A percentile compares a stretch with the other conserved stretches of the same genome.
These are phyloP conservation scores for Dicaeum eximium DNA, from an alignment of 2,113 vertebrate species.

Conservation along the genomic window DNA sequence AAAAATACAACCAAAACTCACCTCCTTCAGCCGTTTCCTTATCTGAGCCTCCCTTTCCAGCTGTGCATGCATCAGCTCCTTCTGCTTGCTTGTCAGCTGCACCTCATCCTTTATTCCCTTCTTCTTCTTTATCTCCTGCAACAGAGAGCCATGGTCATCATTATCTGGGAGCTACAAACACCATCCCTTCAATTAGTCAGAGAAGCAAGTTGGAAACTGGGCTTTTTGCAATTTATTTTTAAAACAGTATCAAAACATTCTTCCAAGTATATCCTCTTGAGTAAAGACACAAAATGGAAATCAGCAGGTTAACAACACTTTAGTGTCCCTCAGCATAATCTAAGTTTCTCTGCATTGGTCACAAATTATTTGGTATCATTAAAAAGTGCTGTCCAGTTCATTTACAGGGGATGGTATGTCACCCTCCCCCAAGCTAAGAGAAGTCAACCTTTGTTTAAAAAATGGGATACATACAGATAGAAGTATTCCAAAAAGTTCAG, in stretches of 20 bases:
- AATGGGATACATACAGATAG: neutral
- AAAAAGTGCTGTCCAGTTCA: neutral
- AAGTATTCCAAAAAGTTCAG: neutral
- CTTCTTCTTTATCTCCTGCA: constrained; percentile 95
- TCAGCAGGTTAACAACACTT: neutral
- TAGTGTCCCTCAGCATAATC: neutral
- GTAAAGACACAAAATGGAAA: neutral
- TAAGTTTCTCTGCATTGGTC: neutral
- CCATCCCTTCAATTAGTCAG: neutral
- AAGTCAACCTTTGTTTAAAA: neutral
- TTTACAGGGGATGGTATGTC: neutral
- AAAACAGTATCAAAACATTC: neutral
- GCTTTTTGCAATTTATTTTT: neutral
- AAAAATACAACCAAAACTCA: neutral
- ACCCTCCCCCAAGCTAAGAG: neutral
- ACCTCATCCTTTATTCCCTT: constrained; percentile 96
- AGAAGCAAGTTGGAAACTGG: neutral
- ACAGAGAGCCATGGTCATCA: neutral
- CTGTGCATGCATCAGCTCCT: constrained; percentile 91
- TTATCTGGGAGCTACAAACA: neutral
- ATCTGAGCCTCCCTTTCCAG: constrained; percentile 86
- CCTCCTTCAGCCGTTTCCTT: constrained; percentile 84
- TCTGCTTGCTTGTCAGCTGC: constrained; percentile 93
- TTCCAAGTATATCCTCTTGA: neutral
- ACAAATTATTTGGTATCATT: neutral